phyloP scores from a whole-genome alignment of 1,140 invertebrate genomes.

The Atta cephalotes region DNA sequence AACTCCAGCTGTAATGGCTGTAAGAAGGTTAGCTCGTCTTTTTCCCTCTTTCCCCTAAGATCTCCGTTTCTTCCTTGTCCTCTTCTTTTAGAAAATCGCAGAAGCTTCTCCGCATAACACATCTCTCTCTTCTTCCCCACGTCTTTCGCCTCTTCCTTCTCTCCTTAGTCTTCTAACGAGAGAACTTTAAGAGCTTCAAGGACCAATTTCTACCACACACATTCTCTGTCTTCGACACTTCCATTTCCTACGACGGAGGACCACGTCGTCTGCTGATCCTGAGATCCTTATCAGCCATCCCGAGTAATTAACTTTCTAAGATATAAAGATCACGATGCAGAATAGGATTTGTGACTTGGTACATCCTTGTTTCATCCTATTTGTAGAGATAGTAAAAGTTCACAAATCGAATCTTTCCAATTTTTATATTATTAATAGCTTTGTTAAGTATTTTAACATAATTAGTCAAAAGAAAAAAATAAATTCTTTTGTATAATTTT shows the following conservation, averaged over 20 bases:
- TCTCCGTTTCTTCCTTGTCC: conserved; percentile 36
- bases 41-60: conserved; percentile 36
- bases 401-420: not conserved
- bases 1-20: conserved; percentile 70
- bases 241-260: conserved; percentile 61
- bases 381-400: not conserved
- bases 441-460: no score
- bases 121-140: not conserved
- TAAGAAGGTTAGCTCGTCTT: conserved; percentile 75
- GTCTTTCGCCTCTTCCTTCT: not conserved
- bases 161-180: conserved; percentile 34
- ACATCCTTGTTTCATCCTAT: conserved; percentile 23
- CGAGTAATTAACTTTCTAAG: conserved; percentile 74
- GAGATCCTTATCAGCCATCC: conserved; percentile 68
- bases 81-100: conserved; percentile 52
- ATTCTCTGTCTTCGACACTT: conserved; percentile 72
- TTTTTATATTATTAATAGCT: conserved; percentile 1
- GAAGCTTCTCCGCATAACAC: conserved; percentile 40
- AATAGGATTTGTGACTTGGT: conserved; percentile 38
- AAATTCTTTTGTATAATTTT: not conserved
- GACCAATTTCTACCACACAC: conserved; percentile 53
- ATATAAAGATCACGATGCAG: conserved; percentile 67
- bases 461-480: not conserved
- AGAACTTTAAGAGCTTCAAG: conserved; percentile 60
- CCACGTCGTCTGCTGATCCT: conserved; percentile 15